These are phyloP conservation scores for Tadarida brasiliensis DNA, from an alignment of 2,797 vertebrate genomes.

Conservation along the genomic window DNA sequence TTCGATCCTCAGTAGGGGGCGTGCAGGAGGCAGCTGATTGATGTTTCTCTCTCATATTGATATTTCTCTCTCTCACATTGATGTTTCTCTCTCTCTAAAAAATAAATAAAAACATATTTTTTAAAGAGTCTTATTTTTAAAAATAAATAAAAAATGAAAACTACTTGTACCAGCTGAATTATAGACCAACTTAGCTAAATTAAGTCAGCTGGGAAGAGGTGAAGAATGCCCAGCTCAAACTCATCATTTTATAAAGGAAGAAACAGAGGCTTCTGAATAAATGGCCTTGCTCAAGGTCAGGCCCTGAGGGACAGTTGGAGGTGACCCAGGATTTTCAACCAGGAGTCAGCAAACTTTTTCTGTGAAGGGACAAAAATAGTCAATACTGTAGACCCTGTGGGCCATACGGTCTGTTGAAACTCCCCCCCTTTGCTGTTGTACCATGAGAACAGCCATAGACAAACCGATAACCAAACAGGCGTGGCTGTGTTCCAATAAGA, in stretches of 20 bases:
- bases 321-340: not conserved
- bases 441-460: not conserved
- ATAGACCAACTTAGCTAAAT: not conserved
- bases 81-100: too few species aligned
- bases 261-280: not conserved
- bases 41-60: too few species aligned
- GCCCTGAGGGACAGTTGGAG: not conserved
- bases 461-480: accelerated
- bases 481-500: not conserved
- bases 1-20: too few species aligned
- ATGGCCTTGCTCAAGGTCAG: not conserved
- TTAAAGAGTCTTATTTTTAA: too few species aligned
- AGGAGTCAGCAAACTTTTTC: not conserved
- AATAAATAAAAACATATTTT: too few species aligned
- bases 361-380: not conserved
- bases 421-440: not conserved
- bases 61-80: too few species aligned
- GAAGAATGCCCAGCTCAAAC: not conserved
- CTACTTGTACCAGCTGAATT: not conserved
- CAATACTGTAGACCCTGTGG: not conserved
- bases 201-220: not conserved
- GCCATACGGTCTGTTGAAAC: not conserved
- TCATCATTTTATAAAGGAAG: not conserved
- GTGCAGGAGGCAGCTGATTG: too few species aligned
- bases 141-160: not conserved